phyloP scores from a whole-genome alignment of 2,888 invertebrate genomes.

The Rambutsinella grinnellia region DNA sequence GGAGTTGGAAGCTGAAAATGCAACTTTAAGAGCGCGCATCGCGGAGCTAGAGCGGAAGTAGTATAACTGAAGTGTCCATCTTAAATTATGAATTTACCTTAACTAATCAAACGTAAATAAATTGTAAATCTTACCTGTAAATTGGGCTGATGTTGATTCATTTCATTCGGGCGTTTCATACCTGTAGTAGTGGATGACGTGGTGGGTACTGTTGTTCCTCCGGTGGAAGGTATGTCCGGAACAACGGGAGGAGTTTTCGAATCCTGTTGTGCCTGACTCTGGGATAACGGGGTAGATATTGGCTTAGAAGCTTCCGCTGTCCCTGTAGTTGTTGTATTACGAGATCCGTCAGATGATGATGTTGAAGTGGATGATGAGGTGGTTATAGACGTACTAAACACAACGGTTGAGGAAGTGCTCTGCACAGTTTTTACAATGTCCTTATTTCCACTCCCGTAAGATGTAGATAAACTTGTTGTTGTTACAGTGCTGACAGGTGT shows the following conservation, averaged over 20 bases:
- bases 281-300: not conserved
- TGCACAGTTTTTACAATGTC: slow-evolving; percentile 11
- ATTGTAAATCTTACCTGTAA: no score
- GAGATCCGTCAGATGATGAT: not conserved
- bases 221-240: slow-evolving; percentile 27
- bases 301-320: slow-evolving; percentile 2
- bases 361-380: not conserved
- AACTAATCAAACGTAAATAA: no score
- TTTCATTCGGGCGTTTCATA: slow-evolving; percentile 49
- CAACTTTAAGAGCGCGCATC: no score
- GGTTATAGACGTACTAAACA: slow-evolving; percentile 2
- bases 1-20: no score
- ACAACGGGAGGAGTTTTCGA: slow-evolving; percentile 31
- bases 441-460: slow-evolving; percentile 5
- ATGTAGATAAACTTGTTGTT: slow-evolving; percentile 4
- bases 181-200: slow-evolving; percentile 16
- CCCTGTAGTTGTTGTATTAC: not conserved
- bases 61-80: no score
- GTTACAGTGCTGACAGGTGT: slow-evolving; percentile 14
- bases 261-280: not conserved
- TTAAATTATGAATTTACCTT: no score
- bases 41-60: no score
- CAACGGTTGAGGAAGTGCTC: not conserved
- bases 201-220: slow-evolving; percentile 10
- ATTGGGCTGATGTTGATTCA: no score